phyloP scores from a whole-genome alignment of 2,113 vertebrate species.

The Lontra canadensis region DNA sequence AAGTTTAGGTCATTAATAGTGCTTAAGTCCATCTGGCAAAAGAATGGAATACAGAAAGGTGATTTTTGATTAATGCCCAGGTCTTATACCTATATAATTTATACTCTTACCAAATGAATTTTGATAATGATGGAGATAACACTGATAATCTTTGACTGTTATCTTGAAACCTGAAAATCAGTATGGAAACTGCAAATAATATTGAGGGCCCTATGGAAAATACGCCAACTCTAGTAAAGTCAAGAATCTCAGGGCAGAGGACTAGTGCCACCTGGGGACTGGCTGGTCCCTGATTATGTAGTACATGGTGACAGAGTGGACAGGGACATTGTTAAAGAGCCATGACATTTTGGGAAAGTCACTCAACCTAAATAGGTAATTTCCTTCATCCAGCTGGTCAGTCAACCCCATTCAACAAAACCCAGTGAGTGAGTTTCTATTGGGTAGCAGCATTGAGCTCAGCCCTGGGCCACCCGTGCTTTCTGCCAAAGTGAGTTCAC shows the following conservation, averaged over 20 bases:
- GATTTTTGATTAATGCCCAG: not conserved
- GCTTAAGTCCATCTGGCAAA: not conserved
- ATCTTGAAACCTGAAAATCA: not conserved
- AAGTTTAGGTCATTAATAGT: not conserved
- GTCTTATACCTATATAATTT: not conserved
- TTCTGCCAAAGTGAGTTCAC: not conserved
- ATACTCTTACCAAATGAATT: not conserved
- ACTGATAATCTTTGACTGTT: not conserved
- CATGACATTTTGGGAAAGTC: constrained; percentile 16
- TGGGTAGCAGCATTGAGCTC: not conserved
- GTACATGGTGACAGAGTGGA: not conserved
- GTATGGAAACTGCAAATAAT: not conserved
- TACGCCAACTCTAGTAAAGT: not conserved
- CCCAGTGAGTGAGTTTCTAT: not conserved
- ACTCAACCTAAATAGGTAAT: constrained; percentile 47
- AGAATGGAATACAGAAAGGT: not conserved
- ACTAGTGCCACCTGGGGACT: not conserved
- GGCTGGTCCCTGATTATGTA: not conserved
- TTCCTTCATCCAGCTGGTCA: constrained; percentile 38
- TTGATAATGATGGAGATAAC: not conserved
- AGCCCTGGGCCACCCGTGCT: not conserved
- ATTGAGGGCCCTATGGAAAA: not conserved
- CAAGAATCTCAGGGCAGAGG: not conserved
- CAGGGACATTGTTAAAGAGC: not conserved
- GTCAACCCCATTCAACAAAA: constrained; percentile 5